Percentiles rank a stretch among this genome's conserved stretches.
These are phyloP conservation scores for Malurus alboscapulatus DNA, from an alignment of 2,113 vertebrate species.

Conservation along the genomic window DNA sequence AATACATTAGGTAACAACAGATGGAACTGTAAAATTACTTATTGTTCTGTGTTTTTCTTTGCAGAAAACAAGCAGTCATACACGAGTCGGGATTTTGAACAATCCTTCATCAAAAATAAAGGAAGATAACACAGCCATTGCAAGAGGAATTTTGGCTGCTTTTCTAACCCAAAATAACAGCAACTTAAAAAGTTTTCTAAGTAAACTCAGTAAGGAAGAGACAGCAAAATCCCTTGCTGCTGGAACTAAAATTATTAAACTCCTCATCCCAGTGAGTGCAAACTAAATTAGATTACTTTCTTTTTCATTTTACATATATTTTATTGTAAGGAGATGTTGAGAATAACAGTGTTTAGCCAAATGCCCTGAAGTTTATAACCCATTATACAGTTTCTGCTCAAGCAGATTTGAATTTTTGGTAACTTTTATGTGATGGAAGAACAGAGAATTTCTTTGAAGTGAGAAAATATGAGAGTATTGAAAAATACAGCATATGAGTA, in stretches of 20 bases:
- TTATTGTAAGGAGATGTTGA: background rate
- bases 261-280: conserved; percentile 80
- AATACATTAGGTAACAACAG: background rate
- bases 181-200: conserved; percentile 80
- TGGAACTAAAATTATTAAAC: conserved; percentile 85
- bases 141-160: conserved; percentile 87
- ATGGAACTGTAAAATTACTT: background rate
- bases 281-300: background rate
- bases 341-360: background rate
- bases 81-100: conserved; percentile 87
- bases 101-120: conserved; percentile 86
- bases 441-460: background rate
- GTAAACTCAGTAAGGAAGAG: conserved; percentile 84
- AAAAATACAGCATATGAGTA: background rate
- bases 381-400: background rate
- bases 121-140: conserved; percentile 85
- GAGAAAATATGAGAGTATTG: background rate
- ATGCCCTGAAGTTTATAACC: background rate
- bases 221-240: conserved; percentile 79
- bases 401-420: background rate
- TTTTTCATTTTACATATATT: background rate
- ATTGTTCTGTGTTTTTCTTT: conserved; percentile 22
- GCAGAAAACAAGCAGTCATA: conserved; percentile 83
- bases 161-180: conserved; percentile 88
- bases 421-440: background rate